phyloP scores from a whole-genome alignment of 1,140 invertebrate species.

The Pemphigus obesinymphae region DNA sequence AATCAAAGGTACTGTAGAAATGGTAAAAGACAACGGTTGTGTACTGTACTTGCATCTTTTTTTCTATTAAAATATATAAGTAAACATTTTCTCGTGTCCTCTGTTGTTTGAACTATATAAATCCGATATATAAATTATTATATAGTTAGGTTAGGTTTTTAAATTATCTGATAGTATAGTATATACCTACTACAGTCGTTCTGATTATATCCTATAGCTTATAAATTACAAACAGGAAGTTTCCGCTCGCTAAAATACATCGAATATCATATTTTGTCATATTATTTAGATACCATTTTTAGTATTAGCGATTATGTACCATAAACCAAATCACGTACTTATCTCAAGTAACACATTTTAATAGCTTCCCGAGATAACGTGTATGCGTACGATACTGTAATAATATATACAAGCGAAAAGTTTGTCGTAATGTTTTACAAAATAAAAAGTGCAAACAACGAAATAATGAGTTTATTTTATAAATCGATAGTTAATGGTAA shows the following conservation, averaged over 20 bases:
- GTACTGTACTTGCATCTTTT: too few species aligned
- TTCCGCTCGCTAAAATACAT: background rate
- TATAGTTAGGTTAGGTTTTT: too few species aligned
- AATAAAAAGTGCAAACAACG: background rate
- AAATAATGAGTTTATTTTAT: background rate
- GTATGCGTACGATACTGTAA: background rate
- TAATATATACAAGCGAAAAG: background rate
- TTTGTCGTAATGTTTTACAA: background rate
- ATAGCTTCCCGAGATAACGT: background rate
- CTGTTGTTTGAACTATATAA: too few species aligned
- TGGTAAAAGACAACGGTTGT: too few species aligned
- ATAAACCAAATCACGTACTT: slow-evolving; percentile 3
- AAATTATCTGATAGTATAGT: background rate
- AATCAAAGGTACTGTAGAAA: too few species aligned
- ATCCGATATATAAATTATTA: too few species aligned
- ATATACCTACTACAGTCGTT: background rate
- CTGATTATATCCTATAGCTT: background rate
- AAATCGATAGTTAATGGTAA: too few species aligned
- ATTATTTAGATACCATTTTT: background rate
- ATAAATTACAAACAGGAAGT: background rate
- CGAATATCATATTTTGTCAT: background rate
- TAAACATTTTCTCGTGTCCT: background rate
- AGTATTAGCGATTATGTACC: background rate
- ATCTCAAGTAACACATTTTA: background rate
- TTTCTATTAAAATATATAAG: background rate